Evolutionary conservation across 2,888 invertebrate genomes (phyloP), one percentile per base, ranked within the genome.

Genomic region (Cistogaster globosa): DNA sequence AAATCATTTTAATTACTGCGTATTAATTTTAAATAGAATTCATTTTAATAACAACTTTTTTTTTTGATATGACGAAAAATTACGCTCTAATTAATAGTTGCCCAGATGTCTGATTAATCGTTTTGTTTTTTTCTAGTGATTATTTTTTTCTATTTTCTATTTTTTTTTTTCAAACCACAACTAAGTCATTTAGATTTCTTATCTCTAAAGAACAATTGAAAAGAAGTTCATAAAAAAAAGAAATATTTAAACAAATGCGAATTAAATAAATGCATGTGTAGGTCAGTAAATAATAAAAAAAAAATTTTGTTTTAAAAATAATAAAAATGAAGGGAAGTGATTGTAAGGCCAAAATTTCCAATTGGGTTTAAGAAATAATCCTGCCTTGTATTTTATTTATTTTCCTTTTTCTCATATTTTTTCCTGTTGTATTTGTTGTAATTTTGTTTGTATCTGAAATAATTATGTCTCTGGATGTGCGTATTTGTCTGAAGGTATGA

Each of bases 21-120:
- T 85, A 69, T 74, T 81, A 53, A 16, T 71, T 76, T 60, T 42
- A 58, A 58, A 65, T 12, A 65, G 55, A 38, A 18, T 60, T 53
- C 26, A 48, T 42, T 53, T 76, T 71, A 69, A 69, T 22, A 57
- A 57, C 16, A 75, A 76, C 63, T 69, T 62, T 63, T 71, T n/a
- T 69, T 69, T 76, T 45, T 82, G 63, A 82, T 58, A 71, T 82
- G 82, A 82, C 82, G 82, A 82, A 82, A 76, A 82, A 76, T 76
- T 82, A 82, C 82, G 82, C 82, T 82, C 82, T 71, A 82, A 20
- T 82, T 82, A 82, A 71, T 65, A 22, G 58, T 60, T 77, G 82
- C 71, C 82, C 82, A 83, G 82, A 83, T 83, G 82, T 83, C 76
- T 77, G 76, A 83, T 83, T 83, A 83, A 67, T 58, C 65, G 63